Base-by-base conservation (phyloP, 2,888 invertebrate species). In the Saturnia japonica region DNA sequence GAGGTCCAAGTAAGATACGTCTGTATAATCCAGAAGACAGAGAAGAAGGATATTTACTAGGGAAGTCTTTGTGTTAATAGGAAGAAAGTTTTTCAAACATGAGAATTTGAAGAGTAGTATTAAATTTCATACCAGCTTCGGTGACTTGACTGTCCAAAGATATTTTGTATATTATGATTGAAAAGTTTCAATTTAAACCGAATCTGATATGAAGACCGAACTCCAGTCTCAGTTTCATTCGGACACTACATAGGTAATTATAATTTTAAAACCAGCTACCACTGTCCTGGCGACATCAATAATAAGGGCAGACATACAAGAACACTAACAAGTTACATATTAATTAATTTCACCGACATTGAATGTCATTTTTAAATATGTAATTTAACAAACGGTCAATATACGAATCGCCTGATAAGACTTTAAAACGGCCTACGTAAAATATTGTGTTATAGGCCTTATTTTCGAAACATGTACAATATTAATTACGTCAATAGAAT, bases 301-400 rank as follows among this genome's bases (percentile, higher is more conserved):
- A 64, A 64, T 64, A 40, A 64, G 64, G 64, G 40, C 40, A 64
- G n/a, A 6, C 12, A 12, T 40, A 64, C 40, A 62, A 2, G 2
- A 34, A 34, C n/a, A n/a, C 14, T 28, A 62, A 34, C 62, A 40
- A 64, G 64, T 64, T 40, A 7, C 40, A 9, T 40, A 40, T 2
- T n/a, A n/a, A n/a, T 64, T 64, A 64, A 40, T 64, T 64, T 64
- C 64, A 64, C 34, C 11, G 34, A 64, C 9, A 40, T 64, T 64
- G 19, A 64, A 40, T 40, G 62, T 64, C 62, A 25, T 19, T 40
- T 40, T 22, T 16, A 19, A 64, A 64, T 64, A 40, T 40, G 64
- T 40, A 34, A 34, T 25, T 62, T 28, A 11, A 64, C n/a, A 40
- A 40, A 19, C 8, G 64, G 22, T 11, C 47, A 8, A 51, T 19